A percentile compares a stretch with the other conserved stretches of the same genome.
phyloP scores from a whole-genome alignment of 2,113 vertebrate species.

The Choloepus hoffmanni region DNA sequence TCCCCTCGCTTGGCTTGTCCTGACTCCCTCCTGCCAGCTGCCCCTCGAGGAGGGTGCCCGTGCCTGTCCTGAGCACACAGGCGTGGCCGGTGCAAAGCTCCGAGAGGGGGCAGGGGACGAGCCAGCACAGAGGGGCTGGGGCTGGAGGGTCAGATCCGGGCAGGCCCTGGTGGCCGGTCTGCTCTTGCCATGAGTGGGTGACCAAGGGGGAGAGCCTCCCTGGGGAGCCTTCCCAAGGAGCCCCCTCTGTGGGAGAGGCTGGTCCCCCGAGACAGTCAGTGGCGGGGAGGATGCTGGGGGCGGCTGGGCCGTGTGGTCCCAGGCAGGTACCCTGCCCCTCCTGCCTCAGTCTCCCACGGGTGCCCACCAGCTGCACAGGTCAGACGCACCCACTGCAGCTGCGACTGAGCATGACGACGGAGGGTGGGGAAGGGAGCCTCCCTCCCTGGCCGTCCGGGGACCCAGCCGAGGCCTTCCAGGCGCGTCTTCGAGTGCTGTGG shows the following conservation, averaged over 20 bases:
- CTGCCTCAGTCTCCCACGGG: not conserved
- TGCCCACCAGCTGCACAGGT: too few species aligned
- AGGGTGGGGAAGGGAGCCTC: fast-evolving
- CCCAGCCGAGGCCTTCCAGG: too few species aligned
- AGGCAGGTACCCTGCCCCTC: not conserved
- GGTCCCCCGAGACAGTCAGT: too few species aligned
- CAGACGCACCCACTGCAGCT: fast-evolving
- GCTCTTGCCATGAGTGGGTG: too few species aligned
- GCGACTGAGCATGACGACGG: fast-evolving
- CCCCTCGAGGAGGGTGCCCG: not conserved
- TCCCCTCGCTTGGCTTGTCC: not conserved
- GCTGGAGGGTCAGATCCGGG: not conserved
- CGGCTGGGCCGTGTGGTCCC: not conserved
- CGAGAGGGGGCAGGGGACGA: not conserved
- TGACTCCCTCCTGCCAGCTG: not conserved
- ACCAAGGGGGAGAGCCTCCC: not conserved
- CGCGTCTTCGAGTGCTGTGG: fast-evolving
- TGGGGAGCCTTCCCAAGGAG: not conserved
- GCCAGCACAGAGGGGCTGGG: not conserved
- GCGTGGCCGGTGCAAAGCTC: not conserved
- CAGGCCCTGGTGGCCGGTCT: not conserved
- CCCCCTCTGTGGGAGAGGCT: not conserved
- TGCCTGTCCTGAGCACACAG: fast-evolving
- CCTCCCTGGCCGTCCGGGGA: too few species aligned
- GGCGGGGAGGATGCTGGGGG: not conserved